These are phyloP conservation scores for Aleiodes sp. DNA, from an alignment of 1,140 invertebrate species.

Conservation along the genomic window DNA sequence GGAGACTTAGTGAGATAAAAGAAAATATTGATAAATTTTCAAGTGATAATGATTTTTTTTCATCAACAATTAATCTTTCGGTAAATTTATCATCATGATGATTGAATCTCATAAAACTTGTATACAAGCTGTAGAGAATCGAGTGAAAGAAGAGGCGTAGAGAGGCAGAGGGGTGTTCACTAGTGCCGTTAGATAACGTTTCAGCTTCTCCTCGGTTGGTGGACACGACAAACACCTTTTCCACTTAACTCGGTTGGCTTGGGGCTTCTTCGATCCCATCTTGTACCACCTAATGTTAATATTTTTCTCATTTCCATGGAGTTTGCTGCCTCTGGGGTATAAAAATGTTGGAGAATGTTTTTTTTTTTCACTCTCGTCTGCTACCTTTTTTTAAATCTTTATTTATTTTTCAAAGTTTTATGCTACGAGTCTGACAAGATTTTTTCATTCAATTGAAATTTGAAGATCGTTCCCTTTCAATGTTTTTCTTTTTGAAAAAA, in stretches of 20 bases:
- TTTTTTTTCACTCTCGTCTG: background rate
- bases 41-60: too few relatives aligned
- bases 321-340: background rate
- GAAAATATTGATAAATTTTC: too few relatives aligned
- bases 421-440: too few relatives aligned
- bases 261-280: background rate
- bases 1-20: too few relatives aligned
- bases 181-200: background rate
- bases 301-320: slow-evolving; percentile 29
- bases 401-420: too few relatives aligned
- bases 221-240: slow-evolving; percentile 9
- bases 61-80: too few relatives aligned
- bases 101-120: background rate
- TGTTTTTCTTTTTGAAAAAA: background rate
- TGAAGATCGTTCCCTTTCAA: background rate
- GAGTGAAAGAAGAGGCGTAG: background rate
- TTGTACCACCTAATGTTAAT: slow-evolving; percentile 26
- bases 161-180: background rate
- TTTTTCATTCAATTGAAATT: background rate
- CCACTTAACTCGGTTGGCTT: background rate
- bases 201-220: background rate
- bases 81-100: too few relatives aligned
- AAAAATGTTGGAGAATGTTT: slow-evolving; percentile 15
- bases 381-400: too few relatives aligned
- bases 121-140: background rate